phyloP scores from a whole-genome alignment of 2,888 invertebrate species.

The Aplocera efformata region DNA sequence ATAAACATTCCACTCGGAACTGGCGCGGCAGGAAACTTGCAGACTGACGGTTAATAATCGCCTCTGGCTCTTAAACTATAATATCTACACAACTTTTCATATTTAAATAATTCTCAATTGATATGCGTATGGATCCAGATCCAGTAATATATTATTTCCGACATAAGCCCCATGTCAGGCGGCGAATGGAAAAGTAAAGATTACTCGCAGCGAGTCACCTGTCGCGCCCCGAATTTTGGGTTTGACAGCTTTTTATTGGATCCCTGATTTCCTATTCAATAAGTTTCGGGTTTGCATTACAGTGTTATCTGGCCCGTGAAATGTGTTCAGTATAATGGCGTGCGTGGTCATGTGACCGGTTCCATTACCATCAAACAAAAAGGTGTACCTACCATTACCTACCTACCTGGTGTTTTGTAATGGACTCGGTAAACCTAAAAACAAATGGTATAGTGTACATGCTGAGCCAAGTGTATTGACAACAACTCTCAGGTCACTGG shows the following conservation, averaged over 20 bases:
- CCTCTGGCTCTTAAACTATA: no score
- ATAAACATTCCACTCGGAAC: no score
- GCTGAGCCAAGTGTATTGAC: no score
- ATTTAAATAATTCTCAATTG: no score
- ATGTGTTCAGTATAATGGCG: conserved; percentile 49
- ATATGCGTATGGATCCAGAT: background rate
- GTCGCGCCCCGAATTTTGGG: conserved; percentile 53
- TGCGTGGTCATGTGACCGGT: conserved; percentile 39
- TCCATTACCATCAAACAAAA: conserved; percentile 36
- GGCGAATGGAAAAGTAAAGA: conserved; percentile 22
- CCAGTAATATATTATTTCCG: conserved; percentile 3
- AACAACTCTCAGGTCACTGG: no score
- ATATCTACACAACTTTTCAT: no score
- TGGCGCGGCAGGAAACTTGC: no score
- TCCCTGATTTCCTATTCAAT: conserved; percentile 68
- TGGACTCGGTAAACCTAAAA: no score
- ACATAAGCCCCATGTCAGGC: conserved; percentile 18
- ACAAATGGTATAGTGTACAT: no score
- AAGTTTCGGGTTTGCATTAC: conserved; percentile 67
- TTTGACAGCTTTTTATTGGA: conserved; percentile 75
- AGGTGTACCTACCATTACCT: conserved; percentile 2
- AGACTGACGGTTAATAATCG: no score
- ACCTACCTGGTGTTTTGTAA: conserved; percentile 1
- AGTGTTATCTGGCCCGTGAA: conserved; percentile 61
- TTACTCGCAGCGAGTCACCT: conserved; percentile 39